A percentile compares a stretch with the other conserved stretches of the same genome.
These are phyloP conservation scores for Melanotaenia parkinsoni DNA, from an alignment of 2,797 vertebrate genomes.

Conservation along the genomic window DNA sequence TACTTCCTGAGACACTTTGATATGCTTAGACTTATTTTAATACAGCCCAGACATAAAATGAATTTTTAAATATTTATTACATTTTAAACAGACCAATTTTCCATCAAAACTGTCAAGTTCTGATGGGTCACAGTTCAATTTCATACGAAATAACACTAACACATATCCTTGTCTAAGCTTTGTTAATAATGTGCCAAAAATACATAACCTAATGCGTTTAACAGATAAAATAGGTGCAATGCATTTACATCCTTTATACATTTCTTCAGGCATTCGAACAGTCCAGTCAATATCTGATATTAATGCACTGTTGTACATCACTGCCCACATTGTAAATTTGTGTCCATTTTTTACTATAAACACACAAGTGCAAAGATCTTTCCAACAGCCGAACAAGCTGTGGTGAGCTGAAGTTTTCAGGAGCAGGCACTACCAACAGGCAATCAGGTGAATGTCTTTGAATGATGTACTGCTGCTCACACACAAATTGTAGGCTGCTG, in stretches of 20 bases:
- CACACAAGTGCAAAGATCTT: constrained; percentile 48
- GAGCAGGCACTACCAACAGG: constrained; percentile 55
- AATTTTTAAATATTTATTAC: constrained; percentile 53
- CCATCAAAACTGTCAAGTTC: constrained; percentile 29
- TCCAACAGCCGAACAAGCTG: constrained; percentile 34
- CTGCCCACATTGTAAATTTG: constrained; percentile 1
- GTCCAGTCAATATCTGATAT: constrained; percentile 19
- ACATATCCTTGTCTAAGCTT: constrained; percentile 22
- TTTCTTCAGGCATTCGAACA: constrained; percentile 42
- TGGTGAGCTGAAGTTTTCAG: constrained; percentile 22
- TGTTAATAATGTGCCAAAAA: constrained; percentile 37
- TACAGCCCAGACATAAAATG: background rate
- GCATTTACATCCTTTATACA: constrained; percentile 35
- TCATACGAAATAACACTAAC: constrained; percentile 20
- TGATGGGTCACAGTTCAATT: constrained; percentile 30
- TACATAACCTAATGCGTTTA: constrained; percentile 34
- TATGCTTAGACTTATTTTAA: background rate
- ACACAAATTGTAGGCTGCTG: background rate
- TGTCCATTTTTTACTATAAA: constrained; percentile 14
- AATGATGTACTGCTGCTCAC: constrained; percentile 20
- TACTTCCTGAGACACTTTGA: background rate
- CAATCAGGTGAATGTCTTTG: constrained; percentile 25
- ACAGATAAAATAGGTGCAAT: constrained; percentile 24
- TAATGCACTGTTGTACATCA: constrained; percentile 11
- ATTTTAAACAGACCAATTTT: constrained; percentile 21